Base-by-base conservation (phyloP, 2,113 vertebrate species). In the Forbesichthys papilliferus region DNA sequence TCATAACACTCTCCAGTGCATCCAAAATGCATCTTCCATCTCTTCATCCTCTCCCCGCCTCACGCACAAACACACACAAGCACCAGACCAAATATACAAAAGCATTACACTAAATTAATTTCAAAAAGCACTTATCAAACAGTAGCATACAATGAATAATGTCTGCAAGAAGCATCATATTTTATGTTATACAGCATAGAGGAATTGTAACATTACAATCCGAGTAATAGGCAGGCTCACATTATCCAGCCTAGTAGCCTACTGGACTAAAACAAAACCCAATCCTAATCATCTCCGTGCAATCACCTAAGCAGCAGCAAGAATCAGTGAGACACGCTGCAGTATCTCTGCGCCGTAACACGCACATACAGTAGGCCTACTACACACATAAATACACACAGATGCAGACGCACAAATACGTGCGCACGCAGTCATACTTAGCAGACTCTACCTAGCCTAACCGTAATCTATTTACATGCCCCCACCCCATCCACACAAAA, bases 1-100 rank as follows among this genome's bases (percentile, higher is more conserved):
- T 84, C 82, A 84, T 76, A 81, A 79, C 73, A 76, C 79, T 80
- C 78, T 81, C 66, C 62, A 55, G 34, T 82, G 71, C 71, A 74
- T 79, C 70, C 8, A 66, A 59, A 61, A 63, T 59, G 80, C 61
- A 80, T 70, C 73, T 57, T 67, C 58, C 67, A 61, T 58, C 69
- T 68, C 47, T 18, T 11, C 3, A 13, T 59, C 42, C 48, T 47
- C 34, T 1, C 52, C 60, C 68, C 48, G 9, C 8, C 3, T 27
- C 16, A 58, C 20, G 14, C 16, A 58, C 57, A 59, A 8, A 33
- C 57, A 59, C 18, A 59, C 57, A 59, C 27, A 59, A 27, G 4
- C 27, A 34, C 57, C 49, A 52, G 11, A 52, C 49, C 5, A 52
- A 42, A 42, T 42, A 42, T 1, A 8, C 7, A 42, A 6, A 42